Evolutionary conservation across 2,113 vertebrate genomes (phyloP).

Genomic region (Stigmatopora argus): DNA sequence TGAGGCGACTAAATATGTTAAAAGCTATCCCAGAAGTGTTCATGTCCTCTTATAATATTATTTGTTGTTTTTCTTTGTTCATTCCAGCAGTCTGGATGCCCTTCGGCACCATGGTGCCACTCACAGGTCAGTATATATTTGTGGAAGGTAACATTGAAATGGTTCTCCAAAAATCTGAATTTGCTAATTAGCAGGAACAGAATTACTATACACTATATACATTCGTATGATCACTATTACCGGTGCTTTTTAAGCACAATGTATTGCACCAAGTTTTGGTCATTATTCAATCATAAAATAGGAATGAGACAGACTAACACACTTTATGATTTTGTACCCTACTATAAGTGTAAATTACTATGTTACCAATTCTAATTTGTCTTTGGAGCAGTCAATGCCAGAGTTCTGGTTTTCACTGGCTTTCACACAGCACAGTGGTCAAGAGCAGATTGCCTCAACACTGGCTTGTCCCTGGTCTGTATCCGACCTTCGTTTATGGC

Average conservation of each 20-base stretch:
- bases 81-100: neutral
- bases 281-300: neutral
- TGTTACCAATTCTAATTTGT: conserved; percentile 11
- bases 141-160: neutral
- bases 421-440: conserved; percentile 24
- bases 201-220: neutral
- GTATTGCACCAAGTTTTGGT: neutral
- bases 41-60: neutral
- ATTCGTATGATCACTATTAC: neutral
- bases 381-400: conserved; percentile 36
- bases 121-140: neutral
- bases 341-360: neutral
- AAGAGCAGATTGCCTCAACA: conserved; percentile 42
- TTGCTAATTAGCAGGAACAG: too few relatives aligned
- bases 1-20: neutral
- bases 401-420: conserved; percentile 38
- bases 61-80: neutral
- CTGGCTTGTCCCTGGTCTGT: conserved; percentile 58
- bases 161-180: neutral
- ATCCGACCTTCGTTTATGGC: neutral
- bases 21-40: neutral
- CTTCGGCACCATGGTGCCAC: neutral
- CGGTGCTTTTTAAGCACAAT: neutral
- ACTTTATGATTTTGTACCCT: neutral
- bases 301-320: neutral